Conservation (phyloP, 2,797 vertebrate genomes). For the Sphenodon punctatus region DNA sequence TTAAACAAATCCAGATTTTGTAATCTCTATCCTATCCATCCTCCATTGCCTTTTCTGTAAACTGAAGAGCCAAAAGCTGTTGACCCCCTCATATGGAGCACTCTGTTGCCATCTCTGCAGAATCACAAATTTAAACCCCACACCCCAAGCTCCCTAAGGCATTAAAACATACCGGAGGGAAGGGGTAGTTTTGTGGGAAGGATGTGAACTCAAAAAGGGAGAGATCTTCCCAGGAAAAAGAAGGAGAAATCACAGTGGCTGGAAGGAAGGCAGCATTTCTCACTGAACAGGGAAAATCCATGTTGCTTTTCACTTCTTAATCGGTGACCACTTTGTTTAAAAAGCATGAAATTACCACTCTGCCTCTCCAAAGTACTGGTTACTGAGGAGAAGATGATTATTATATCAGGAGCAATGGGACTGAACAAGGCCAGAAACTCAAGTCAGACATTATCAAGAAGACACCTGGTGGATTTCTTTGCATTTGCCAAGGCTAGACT, state of each 20-base stretch:
- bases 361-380: neutral
- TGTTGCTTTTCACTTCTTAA: neutral
- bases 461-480: neutral
- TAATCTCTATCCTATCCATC: no score
- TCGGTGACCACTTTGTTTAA: slow-evolving; percentile 9
- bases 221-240: neutral
- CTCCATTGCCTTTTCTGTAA: no score
- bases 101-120: neutral
- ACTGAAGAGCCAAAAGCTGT: neutral
- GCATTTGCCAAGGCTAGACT: neutral
- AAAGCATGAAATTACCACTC: slow-evolving; percentile 13
- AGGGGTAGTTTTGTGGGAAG: neutral
- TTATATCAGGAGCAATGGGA: neutral
- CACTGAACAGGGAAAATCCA: neutral
- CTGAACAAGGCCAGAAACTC: neutral
- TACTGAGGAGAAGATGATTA: neutral
- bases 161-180: no score
- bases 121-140: neutral
- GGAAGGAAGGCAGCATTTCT: neutral
- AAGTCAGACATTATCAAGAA: neutral
- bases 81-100: neutral
- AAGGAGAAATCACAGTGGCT: neutral
- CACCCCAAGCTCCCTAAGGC: neutral
- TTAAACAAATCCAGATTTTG: no score
- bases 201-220: neutral